A percentile compares a stretch with the other conserved stretches of the same genome.
These are phyloP conservation scores for Lagocephalus sceleratus DNA, from an alignment of 2,797 vertebrate species.

Conservation along the genomic window DNA sequence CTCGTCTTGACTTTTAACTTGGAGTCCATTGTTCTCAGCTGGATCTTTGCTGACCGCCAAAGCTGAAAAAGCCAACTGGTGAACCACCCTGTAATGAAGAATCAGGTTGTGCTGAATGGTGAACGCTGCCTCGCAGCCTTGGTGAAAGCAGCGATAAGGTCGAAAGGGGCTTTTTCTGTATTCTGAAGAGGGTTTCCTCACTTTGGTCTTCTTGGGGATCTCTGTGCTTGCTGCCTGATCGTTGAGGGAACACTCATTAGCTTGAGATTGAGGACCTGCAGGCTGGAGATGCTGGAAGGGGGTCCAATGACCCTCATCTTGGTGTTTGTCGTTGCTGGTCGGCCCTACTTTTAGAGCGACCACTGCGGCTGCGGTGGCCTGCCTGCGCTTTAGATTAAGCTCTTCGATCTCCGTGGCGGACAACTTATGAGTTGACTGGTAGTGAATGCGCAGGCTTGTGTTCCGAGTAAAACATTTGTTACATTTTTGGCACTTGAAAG, in stretches of 20 bases:
- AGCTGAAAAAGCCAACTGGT: constrained; percentile 87
- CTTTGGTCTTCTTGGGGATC: constrained; percentile 69
- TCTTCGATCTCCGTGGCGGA: constrained; percentile 86
- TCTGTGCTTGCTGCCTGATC: constrained; percentile 33
- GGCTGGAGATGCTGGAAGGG: constrained; percentile 43
- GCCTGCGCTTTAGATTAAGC: constrained; percentile 84
- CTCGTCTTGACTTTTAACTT: constrained; percentile 53
- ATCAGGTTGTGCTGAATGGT: constrained; percentile 96
- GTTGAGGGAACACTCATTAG: constrained; percentile 1
- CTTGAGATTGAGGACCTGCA: constrained; percentile 4
- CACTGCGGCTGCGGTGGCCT: constrained; percentile 24
- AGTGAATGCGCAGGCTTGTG: constrained; percentile 95
- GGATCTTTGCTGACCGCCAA: constrained; percentile 84
- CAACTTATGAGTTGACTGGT: constrained; percentile 86
- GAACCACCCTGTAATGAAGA: constrained; percentile 94
- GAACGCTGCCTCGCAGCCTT: constrained; percentile 92
- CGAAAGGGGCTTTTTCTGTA: constrained; percentile 82
- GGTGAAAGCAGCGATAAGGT: constrained; percentile 93
- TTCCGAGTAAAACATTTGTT: constrained; percentile 94
- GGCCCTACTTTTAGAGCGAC: constrained; percentile 20
- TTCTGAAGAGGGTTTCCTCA: constrained; percentile 74
- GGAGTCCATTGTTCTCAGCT: constrained; percentile 69
- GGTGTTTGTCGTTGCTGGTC: constrained; percentile 14
- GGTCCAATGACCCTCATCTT: constrained; percentile 21
- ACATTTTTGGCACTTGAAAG: constrained; percentile 91